A percentile compares a stretch with the other conserved stretches of the same genome.
phyloP scores from a whole-genome alignment of 2,888 invertebrate genomes.

The Diarsia mendica region DNA sequence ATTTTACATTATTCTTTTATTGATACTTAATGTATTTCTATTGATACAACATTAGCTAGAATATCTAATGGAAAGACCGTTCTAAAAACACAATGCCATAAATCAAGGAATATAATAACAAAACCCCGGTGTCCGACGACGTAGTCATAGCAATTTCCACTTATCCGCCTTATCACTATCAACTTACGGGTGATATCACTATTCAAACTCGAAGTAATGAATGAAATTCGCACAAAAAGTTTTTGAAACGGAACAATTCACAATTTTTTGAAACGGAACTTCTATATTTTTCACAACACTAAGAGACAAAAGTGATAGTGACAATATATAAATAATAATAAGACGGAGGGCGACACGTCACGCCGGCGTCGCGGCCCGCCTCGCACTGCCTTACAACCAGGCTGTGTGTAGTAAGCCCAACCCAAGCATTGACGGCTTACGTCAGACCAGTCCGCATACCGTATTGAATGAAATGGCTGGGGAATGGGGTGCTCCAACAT shows the following conservation, averaged over 20 bases:
- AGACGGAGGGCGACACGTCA: conserved; percentile 72
- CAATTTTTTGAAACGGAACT: conserved; percentile 40
- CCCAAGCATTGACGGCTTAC: conserved; percentile 84
- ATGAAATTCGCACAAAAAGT: conserved; percentile 62
- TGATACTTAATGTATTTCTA: conserved; percentile 23
- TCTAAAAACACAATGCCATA: conserved; percentile 57
- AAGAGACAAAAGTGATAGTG: conserved; percentile 57
- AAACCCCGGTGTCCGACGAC: conserved; percentile 77
- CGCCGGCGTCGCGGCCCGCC: conserved; percentile 76
- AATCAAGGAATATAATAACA: conserved; percentile 72
- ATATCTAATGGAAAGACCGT: conserved; percentile 40
- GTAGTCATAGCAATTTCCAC: conserved; percentile 86
- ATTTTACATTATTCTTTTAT: conserved; percentile 16
- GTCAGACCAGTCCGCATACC: conserved; percentile 80
- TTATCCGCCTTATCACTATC: conserved; percentile 82
- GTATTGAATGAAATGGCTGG: conserved; percentile 83
- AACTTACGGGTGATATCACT: conserved; percentile 79
- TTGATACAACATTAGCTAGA: conserved; percentile 17
- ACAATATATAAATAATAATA: conserved; percentile 62
- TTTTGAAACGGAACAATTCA: conserved; percentile 68
- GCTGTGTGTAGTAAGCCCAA: conserved; percentile 74
- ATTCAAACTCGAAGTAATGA: conserved; percentile 68
- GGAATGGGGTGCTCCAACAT: conserved; percentile 62
- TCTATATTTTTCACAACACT: conserved; percentile 68
- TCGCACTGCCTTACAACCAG: conserved; percentile 79